Base-by-base conservation (phyloP, 2,888 invertebrate species). In the Linnaemya vulpina region DNA sequence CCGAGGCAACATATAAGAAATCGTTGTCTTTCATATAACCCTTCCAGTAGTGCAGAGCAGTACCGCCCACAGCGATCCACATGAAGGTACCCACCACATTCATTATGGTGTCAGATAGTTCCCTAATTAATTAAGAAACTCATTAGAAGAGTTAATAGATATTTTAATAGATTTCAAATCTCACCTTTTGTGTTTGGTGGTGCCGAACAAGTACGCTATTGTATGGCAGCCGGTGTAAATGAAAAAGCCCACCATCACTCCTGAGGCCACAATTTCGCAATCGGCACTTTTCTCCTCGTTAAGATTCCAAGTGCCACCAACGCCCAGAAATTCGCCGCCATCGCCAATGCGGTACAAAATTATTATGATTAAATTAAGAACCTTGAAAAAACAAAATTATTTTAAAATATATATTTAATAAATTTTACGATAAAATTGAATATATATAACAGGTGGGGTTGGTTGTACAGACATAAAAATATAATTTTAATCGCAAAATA, bases 231-330 rank as follows among this genome's bases (percentile, higher is more conserved):
- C 93, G 0, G 97, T 97, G 93, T 97, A 97, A 79, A 97, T 96
- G 89, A 97, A 95, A 92, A 95, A 97, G 17, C 97, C 97, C 8
- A 97, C 96, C 87, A 97, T 95, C 3, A 97, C 96, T 10, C 97
- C 97, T 0, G 97, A 96, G 0, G 97, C 97, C 0, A 97, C 95
- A 86, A 97, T 97, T 93, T 97, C 97, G 20, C 96, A 96, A 89
- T 97, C 97, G 0, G 97, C 95, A 91, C 95, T 96, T 93, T 97
- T 97, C 91, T 96, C 96, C 91, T 97, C 97, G 89, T 97, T 96
- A 70, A 97, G 93, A 93, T 97, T 97, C 97, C 97, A 97, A 20
- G 97, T 97, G 77, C 97, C 97, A 62, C 97, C 97, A 73, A 97
- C 96, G 46, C 97, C 97, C 84, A 97, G 94, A 91, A 97, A 97